phyloP scores from a whole-genome alignment of 2,888 invertebrate species.

The Pristionchus exspectatus region DNA sequence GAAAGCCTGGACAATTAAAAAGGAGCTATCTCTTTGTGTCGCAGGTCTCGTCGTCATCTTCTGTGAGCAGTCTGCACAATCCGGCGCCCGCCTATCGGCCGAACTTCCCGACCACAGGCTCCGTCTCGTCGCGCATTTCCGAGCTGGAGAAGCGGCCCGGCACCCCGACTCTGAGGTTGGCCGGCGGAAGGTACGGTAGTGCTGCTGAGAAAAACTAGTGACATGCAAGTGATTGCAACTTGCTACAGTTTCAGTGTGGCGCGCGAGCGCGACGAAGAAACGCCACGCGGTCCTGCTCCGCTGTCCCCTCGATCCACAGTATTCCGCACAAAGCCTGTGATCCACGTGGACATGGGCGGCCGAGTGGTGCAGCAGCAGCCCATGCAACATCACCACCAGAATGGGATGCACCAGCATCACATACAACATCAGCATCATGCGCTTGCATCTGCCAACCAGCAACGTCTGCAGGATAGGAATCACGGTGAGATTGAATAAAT shows the following conservation, averaged over 20 bases:
- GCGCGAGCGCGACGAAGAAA: not conserved
- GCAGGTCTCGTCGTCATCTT: conserved; percentile 6
- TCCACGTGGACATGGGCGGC: conserved; percentile 72
- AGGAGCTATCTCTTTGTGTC: too few species aligned
- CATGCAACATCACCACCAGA: conserved; percentile 44
- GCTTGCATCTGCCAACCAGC: conserved; percentile 20
- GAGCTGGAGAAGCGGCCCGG: conserved; percentile 75
- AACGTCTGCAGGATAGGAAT: conserved; percentile 11
- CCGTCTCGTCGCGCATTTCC: conserved; percentile 75
- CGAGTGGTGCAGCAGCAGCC: conserved; percentile 53
- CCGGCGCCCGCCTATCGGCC: conserved; percentile 57
- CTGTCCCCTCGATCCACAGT: conserved; percentile 76
- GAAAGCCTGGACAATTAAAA: too few species aligned
- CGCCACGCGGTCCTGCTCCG: conserved; percentile 51
- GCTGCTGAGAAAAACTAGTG: not conserved
- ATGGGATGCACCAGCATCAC: not conserved
- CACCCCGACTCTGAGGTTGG: conserved; percentile 64
- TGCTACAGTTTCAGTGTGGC: not conserved
- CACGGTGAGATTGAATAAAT: not conserved
- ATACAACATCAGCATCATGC: conserved; percentile 34
- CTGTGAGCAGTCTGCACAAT: not conserved
- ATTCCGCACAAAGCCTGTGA: conserved; percentile 76
- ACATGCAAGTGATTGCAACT: too few species aligned
- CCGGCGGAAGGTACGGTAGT: conserved; percentile 41
- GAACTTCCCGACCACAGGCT: conserved; percentile 74